A percentile compares a stretch with the other conserved stretches of the same genome.
Conservation (phyloP, 1,140 invertebrate genomes). For the Diorhabda elongata region DNA sequence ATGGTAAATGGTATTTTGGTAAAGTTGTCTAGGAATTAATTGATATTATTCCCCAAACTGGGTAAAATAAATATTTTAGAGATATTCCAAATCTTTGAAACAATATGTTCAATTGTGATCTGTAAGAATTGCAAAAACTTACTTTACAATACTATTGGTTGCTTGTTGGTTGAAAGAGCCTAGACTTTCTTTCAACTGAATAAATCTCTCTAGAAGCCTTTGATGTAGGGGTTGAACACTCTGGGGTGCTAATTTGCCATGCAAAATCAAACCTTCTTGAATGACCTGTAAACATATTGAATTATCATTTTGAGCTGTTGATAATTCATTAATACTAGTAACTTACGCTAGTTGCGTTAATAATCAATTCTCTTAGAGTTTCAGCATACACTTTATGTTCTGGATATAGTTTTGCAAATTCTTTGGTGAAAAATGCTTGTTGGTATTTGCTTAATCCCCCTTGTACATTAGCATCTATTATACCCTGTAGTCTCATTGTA, state of each 20-base stretch:
- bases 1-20: background rate
- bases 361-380: conserved; percentile 68
- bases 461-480: conserved; percentile 93
- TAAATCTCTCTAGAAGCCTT: conserved; percentile 79
- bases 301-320: background rate
- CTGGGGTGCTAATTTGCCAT: conserved; percentile 75
- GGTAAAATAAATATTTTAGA: background rate
- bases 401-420: conserved; percentile 72
- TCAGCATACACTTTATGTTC: conserved; percentile 71
- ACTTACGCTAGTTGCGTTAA: conserved; percentile 63
- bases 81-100: background rate
- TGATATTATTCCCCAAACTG: background rate
- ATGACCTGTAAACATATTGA: conserved; percentile 54
- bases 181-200: conserved; percentile 69
- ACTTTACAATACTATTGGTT: conserved; percentile 75
- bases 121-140: conserved; percentile 31
- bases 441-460: conserved; percentile 95
- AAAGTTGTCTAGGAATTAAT: too few species aligned
- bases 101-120: background rate
- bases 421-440: conserved; percentile 82
- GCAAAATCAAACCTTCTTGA: conserved; percentile 73
- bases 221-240: conserved; percentile 84
- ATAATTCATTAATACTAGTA: background rate
- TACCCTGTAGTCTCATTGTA: conserved; percentile 87
- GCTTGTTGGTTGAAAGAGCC: conserved; percentile 63